Evolutionary conservation across 2,113 vertebrate species (phyloP).

Genomic region (Lophius piscatorius): DNA sequence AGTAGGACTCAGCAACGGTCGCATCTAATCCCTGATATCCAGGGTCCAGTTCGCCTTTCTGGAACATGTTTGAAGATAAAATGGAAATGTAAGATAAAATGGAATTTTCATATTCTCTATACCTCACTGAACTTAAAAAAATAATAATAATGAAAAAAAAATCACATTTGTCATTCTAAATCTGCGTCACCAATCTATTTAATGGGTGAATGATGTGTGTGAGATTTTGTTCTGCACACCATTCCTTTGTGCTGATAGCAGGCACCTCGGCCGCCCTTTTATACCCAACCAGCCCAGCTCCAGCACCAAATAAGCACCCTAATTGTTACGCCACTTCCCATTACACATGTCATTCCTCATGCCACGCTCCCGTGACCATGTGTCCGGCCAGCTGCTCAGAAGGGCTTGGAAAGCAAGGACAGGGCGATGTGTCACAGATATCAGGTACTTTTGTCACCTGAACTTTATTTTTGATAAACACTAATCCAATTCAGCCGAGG

Average conservation of each 20-base stretch:
- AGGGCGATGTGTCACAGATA: slow-evolving; percentile 39
- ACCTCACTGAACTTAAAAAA: too few species aligned
- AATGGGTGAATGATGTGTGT: too few species aligned
- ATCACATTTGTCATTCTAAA: not conserved
- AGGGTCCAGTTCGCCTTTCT: too few species aligned
- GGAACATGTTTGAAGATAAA: too few species aligned
- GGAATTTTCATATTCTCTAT: too few species aligned
- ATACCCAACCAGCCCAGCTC: slow-evolving; percentile 53
- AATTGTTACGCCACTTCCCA: slow-evolving; percentile 76
- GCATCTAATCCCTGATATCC: too few species aligned
- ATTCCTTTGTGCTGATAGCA: slow-evolving; percentile 8
- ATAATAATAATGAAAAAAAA: too few species aligned
- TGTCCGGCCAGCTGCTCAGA: slow-evolving; percentile 68
- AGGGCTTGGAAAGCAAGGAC: slow-evolving; percentile 33
- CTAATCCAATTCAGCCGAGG: too few species aligned
- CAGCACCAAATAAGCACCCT: slow-evolving; percentile 62
- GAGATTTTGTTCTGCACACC: slow-evolving; percentile 12
- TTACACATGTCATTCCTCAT: slow-evolving; percentile 76
- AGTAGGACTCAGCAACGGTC: too few species aligned
- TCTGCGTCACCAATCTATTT: too few species aligned
- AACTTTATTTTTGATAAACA: slow-evolving; percentile 12
- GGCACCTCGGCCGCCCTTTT: slow-evolving; percentile 33
- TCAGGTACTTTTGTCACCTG: slow-evolving; percentile 6
- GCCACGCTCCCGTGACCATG: slow-evolving; percentile 60
- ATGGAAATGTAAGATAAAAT: too few species aligned